Evolutionary conservation across 1,140 invertebrate species (phyloP), one percentile per base, ranked within the genome.

Genomic region (Panulirus ornatus): DNA sequence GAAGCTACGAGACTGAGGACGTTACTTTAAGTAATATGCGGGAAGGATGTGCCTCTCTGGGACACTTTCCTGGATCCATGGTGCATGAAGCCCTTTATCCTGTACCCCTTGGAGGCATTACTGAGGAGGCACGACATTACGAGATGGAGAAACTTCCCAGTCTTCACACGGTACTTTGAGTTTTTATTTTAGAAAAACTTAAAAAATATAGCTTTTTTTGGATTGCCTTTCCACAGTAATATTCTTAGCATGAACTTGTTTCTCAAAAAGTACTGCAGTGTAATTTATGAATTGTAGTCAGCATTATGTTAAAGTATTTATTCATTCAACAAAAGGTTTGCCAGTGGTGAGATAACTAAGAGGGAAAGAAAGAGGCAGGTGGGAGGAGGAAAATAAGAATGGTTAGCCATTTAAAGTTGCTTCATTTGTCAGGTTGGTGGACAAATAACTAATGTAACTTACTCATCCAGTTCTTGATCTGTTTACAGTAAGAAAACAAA

Each of bases 121-220:
- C 6, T 34, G 3, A 34, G n/a, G 30, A 66, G 6, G 58, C 30
- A 14, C 51, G 58, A 2, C 79, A 83, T 34, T 84, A 84, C 83
- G 27, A 84, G 8, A n/a, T 84, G 47, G 83, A 84, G 83, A 40
- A 19, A n/a, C 83, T 84, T 6, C 83, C 83, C 22, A 36, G 71
- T 42, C 70, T 84, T 22, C 66, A 71, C 40, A 71, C 27, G 83
- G 83, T 81, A 58, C 22, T 30, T 22, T 40, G 19, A 36, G 5
- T 30, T 5, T 76, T 76, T 38, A 8, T 22, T 30, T 38, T 66
- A 27, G 44, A 47, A 47, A 11, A 11, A 47, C 44, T 47, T 47
- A 47, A 47, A 47, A 47, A 11, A 47, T 47, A 5, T 47, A 47
- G 44, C 14, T 6, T 47, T 47, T 47, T 5, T 47, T 47, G 44